Base-by-base conservation (phyloP, 2,888 invertebrate species). In the Syrista parreyssii region DNA sequence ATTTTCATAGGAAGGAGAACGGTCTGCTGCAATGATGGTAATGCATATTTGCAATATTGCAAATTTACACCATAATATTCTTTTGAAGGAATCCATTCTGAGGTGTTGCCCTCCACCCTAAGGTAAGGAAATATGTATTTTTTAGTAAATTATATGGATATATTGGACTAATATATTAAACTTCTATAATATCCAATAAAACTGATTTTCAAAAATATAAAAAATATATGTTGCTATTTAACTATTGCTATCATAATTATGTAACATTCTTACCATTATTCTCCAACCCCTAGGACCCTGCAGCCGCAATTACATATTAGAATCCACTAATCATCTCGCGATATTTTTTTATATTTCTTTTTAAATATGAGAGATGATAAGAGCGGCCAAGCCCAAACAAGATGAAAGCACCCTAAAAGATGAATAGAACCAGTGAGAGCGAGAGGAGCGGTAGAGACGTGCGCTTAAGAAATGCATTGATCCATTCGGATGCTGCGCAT, bases 1-100 rank as follows among this genome's bases (percentile, higher is more conserved):
- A 91, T 95, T 95, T 78, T 94, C 82, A 72, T 81, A 32, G 11
- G 71, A 32, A 32, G 71, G 71, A 30, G 71, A 71, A 71, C 71
- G 71, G 71, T 68, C 76, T 75, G 9, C 40, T 55, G 40, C 23
- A 55, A 55, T 55, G 23, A 55, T 55, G 23, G 40, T 55, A 2
- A 55, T 55, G 40, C 23, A 55, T 55, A 55, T 55, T 55, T 55
- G 40, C 40, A 55, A 55, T 23, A 55, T 9, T 55, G 40, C 40
- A 55, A 55, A 55, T 55, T 6, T 55, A 55, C 23, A 23, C 6
- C 23, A 6, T 9, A 55, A 55, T 55, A 23, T 55, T 23, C 40
- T 55, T 23, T 0, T 9, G 9, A 55, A 55, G 23, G 40, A 55
- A 55, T 55, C 75, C 35, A 40, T 55, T 40, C 23, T 75, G 33